Evolutionary conservation across 2,888 invertebrate genomes (phyloP).

Genomic region (Formica aserva): DNA sequence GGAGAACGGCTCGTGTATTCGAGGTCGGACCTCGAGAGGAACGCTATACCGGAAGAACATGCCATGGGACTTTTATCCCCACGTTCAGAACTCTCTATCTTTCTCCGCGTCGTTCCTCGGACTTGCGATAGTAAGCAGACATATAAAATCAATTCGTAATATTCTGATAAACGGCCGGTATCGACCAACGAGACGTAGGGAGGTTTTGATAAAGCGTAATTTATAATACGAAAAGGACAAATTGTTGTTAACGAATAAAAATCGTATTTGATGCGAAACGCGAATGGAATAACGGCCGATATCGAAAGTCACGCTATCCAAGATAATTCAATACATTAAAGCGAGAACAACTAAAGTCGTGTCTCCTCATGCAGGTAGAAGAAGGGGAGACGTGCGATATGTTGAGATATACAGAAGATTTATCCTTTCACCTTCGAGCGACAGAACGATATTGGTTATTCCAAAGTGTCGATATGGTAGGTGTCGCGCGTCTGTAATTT

Average conservation of each 20-base stretch:
- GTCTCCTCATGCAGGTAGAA: not conserved
- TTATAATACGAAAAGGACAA: constrained; percentile 3
- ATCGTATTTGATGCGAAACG: constrained; percentile 26
- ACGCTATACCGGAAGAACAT: constrained; percentile 12
- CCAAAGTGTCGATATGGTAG: constrained; percentile 49
- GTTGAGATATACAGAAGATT: constrained; percentile 41
- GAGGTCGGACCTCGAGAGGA: not conserved
- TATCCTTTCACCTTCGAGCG: constrained; percentile 46
- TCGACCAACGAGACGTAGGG: not conserved
- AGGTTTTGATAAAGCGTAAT: constrained; percentile 10
- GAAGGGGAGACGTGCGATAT: constrained; percentile 5
- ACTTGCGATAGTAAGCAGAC: constrained; percentile 62
- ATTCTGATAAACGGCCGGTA: constrained; percentile 19
- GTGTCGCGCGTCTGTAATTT: constrained; percentile 36
- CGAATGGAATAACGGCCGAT: constrained; percentile 41
- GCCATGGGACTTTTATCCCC: constrained; percentile 1
- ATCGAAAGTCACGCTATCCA: constrained; percentile 14
- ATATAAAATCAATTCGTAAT: constrained; percentile 7
- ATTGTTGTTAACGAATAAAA: constrained; percentile 20
- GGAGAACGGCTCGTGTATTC: not conserved
- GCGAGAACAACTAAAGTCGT: constrained; percentile 19
- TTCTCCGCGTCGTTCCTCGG: constrained; percentile 52
- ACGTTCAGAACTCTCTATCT: constrained; percentile 51
- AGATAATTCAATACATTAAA: constrained; percentile 45
- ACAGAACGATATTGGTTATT: constrained; percentile 54